phyloP scores from a whole-genome alignment of 2,113 vertebrate species.

The Leptodactylus fuscus region DNA sequence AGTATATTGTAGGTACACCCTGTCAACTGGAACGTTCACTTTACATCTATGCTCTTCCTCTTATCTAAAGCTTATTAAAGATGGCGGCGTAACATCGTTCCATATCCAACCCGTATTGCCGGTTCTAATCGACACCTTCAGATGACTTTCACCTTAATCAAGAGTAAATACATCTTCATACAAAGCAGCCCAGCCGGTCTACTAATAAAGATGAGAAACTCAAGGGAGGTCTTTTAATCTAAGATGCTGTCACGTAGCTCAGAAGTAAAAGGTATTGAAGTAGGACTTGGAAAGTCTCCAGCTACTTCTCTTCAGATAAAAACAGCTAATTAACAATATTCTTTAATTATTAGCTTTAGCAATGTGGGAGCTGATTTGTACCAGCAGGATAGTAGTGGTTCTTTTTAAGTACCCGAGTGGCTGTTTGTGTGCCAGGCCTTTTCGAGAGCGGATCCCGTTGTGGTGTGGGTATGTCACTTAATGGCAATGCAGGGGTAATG shows the following conservation, averaged over 20 bases:
- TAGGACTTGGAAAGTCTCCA: constrained; percentile 66
- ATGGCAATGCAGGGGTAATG: constrained; percentile 87
- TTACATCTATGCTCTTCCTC: neutral
- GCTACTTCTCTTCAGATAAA: constrained; percentile 74
- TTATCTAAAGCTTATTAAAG: neutral
- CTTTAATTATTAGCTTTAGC: constrained; percentile 88
- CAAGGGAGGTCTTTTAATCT: constrained; percentile 34
- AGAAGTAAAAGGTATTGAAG: constrained; percentile 24
- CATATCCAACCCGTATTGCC: neutral
- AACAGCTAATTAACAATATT: constrained; percentile 88
- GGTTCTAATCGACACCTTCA: constrained; percentile 9
- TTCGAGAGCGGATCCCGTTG: constrained; percentile 85
- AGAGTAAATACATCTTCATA: constrained; percentile 34
- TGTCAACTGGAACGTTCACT: neutral
- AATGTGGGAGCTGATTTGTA: constrained; percentile 82
- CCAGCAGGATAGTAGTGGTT: constrained; percentile 78
- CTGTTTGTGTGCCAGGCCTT: constrained; percentile 76
- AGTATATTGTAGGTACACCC: neutral
- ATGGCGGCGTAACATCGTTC: neutral
- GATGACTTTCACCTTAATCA: constrained; percentile 32
- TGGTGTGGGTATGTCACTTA: constrained; percentile 89
- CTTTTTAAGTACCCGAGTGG: constrained; percentile 76
- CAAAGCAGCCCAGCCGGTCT: neutral
- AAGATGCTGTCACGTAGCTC: constrained; percentile 18
- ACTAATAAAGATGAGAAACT: constrained; percentile 35